Percentiles rank a stretch among this genome's conserved stretches.
Conservation (phyloP, 1,140 invertebrate species). For the Trichomalopsis sarcophagae region DNA sequence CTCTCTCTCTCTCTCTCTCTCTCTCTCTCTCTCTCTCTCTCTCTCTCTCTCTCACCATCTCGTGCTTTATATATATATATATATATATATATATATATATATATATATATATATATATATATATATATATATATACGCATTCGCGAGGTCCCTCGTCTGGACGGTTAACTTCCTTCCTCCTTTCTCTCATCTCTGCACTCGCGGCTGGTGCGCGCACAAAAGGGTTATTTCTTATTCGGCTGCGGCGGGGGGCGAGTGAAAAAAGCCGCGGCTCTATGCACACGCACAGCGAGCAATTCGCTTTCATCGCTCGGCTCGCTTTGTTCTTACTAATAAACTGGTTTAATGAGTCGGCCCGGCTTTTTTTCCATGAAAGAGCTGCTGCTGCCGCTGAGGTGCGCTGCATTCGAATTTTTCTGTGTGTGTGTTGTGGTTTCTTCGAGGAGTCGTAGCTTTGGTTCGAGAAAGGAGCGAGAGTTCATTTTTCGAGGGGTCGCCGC, state of each 20-base stretch:
- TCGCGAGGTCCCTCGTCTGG: neutral
- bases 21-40: too few relatives aligned
- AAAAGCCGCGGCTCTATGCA: neutral
- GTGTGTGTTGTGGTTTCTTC: constrained; percentile 22
- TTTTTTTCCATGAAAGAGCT: too few relatives aligned
- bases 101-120: neutral
- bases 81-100: too few relatives aligned
- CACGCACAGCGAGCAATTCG: constrained; percentile 25
- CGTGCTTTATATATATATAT: too few relatives aligned
- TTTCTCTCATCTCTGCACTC: neutral
- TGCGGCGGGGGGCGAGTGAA: neutral
- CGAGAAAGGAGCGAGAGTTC: constrained; percentile 24
- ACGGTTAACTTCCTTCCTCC: constrained; percentile 26
- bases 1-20: neutral
- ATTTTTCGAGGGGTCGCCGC: neutral
- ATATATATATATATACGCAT: neutral
- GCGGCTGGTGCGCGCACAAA: neutral
- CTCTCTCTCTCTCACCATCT: too few relatives aligned
- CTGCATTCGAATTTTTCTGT: constrained; percentile 1
- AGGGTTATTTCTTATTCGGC: constrained; percentile 38
- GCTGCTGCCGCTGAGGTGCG: too few relatives aligned
- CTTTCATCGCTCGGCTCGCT: constrained; percentile 25
- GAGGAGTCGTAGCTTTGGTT: neutral
- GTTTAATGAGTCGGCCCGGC: constrained; percentile 43
- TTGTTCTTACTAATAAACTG: constrained; percentile 52